A percentile compares a stretch with the other conserved stretches of the same genome.
Conservation (phyloP, 2,113 vertebrate species). For the Oreotrochilus melanogaster region DNA sequence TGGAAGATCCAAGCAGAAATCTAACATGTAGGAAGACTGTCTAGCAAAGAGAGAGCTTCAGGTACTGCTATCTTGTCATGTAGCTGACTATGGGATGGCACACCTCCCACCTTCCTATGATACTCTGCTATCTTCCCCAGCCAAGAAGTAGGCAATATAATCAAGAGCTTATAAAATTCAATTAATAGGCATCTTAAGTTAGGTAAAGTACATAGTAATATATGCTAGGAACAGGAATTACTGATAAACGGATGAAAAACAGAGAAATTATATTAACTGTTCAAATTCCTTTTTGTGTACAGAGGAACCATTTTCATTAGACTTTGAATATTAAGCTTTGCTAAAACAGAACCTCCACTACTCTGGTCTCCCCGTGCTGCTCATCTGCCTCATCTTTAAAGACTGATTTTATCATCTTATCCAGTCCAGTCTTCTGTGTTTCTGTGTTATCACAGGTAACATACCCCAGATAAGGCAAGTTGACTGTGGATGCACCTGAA, state of each 20-base stretch:
- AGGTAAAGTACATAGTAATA: not conserved
- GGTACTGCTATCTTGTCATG: not conserved
- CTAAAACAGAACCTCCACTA: not conserved
- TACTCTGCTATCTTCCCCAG: not conserved
- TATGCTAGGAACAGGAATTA: not conserved
- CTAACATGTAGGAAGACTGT: rapidly evolving
- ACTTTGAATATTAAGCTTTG: not conserved
- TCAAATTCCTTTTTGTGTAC: not conserved
- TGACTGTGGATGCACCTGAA: not conserved
- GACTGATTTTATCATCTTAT: not conserved
- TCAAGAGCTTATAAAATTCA: not conserved
- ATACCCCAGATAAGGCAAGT: rapidly evolving
- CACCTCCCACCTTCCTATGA: not conserved
- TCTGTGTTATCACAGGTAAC: too few relatives aligned
- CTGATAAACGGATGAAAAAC: not conserved
- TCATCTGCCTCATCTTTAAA: not conserved
- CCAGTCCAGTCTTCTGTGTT: rapidly evolving
- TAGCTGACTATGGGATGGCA: rapidly evolving
- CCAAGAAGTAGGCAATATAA: rapidly evolving
- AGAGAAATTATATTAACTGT: not conserved
- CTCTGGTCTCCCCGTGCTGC: not conserved
- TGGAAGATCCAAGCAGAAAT: not conserved
- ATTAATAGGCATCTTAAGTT: not conserved
- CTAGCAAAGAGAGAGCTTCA: not conserved
- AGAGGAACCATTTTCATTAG: not conserved